phyloP scores from a whole-genome alignment of 2,888 invertebrate genomes.

The Cephus sareptanus region DNA sequence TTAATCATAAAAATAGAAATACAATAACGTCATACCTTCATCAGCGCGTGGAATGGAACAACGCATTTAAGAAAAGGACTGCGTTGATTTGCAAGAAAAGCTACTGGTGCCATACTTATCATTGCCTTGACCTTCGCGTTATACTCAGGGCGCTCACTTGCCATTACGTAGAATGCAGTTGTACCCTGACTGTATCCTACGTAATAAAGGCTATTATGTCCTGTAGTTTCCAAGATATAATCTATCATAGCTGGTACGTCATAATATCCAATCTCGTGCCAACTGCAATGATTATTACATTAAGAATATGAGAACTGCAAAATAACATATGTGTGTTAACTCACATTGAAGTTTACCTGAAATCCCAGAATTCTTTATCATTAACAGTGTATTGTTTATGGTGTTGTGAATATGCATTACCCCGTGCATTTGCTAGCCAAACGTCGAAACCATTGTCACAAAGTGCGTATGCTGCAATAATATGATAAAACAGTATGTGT shows the following conservation, averaged over 20 bases:
- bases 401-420: conserved; percentile 59
- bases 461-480: conserved; percentile 51
- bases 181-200: conserved; percentile 74
- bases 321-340: neutral
- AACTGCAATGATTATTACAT: conserved; percentile 59
- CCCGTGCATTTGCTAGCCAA: conserved; percentile 60
- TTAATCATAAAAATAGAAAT: neutral
- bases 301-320: neutral
- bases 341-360: conserved; percentile 46
- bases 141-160: conserved; percentile 62
- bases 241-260: conserved; percentile 74
- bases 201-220: conserved; percentile 67
- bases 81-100: conserved; percentile 60
- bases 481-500: neutral
- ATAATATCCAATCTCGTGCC: conserved; percentile 72
- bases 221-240: conserved; percentile 66
- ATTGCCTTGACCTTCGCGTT: conserved; percentile 60
- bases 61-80: conserved; percentile 57
- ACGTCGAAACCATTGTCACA: conserved; percentile 59
- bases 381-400: conserved; percentile 54
- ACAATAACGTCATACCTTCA: conserved; percentile 49
- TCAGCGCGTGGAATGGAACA: conserved; percentile 50
- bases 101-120: conserved; percentile 63
- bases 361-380: conserved; percentile 62
- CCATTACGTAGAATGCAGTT: conserved; percentile 62